Evolutionary conservation across 2,113 vertebrate species (phyloP), one percentile per base, ranked within the genome.

Genomic region (Mastomys coucha): DNA sequence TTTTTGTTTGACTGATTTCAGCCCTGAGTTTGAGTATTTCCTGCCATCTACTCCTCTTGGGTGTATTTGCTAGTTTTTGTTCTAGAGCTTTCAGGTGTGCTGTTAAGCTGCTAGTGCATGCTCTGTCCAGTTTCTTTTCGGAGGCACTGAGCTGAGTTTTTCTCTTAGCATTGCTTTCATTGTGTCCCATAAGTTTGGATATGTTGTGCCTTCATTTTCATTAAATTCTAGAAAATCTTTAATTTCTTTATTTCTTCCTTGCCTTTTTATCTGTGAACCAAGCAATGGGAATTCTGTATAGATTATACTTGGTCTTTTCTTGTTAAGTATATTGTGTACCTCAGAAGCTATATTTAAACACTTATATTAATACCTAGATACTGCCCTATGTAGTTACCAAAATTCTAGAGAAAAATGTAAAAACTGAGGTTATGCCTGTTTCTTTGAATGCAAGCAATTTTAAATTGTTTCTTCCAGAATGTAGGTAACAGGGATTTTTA

Each of bases 401-500:
- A 65, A 94, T 87, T 92, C 45, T 80, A 76, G 85, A 39, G 42
- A 58, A 20, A 82, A 77, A 2, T 56, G 9, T 51, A 36, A 91
- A 72, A 22, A 91, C 91, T 89, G 73, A n/a, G 42, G 36, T n/a
- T 93, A 1, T 89, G 78, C 31, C 90, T 94, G 5, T 85, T 42
- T 69, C 33, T 85, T 60, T 5, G 16, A 86, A 65, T 94, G 8
- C 11, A 91, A 94, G 51, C 63, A 42, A 95, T 91, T 93, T 88
- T 42, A 88, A 91, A 31, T 94, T 63, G 9, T 53, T 81, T 87
- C 31, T 80, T 95, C 20, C 17, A 85, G 19, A 87, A 81, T 89
- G 93, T 92, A 42, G 91, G 31, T 24, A 92, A 58, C n/a, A 92
- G 91, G 22, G 36, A 28, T 60, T 84, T 97, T 93, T 88, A 63